Evolutionary conservation across 2,113 vertebrate genomes (phyloP), one percentile per base, ranked within the genome.

Genomic region (Heloderma charlesbogerti): DNA sequence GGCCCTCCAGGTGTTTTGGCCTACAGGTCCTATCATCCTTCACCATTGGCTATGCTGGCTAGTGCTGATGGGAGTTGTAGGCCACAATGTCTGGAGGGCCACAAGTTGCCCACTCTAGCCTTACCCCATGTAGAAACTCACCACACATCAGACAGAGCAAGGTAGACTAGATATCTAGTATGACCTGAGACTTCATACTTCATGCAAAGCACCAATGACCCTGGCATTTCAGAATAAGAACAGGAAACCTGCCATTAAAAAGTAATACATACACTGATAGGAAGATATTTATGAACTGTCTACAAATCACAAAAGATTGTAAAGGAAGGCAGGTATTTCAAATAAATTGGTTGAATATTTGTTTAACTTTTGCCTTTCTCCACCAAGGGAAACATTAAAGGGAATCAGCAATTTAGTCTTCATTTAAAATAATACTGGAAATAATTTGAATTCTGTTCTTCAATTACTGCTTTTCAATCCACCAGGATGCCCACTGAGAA

Each of bases 371-470:
- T 60, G 48, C 10, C 51, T 81, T 40, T 82, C 15, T 60, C 48
- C 69, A 31, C 25, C 43, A 15, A 60, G 67, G 48, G n/a, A 72
- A 54, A 5, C 63, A 51, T 71, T 54, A 71, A 69, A 89, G 31
- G 34, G 45, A 71, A 83, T 74, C 67, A 43, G 69, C n/a, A 60
- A 60, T 60, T 43, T 57, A 34, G 45, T 71, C 63, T 81, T 54
- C 31, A 82, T 82, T 81, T 51, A 57, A 71, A 57, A 83, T 57
- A 60, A n/a, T 48, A 34, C 48, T 31, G n/a, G 37, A 82, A 45
- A 37, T 82, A 8, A 72, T 89, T 82, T 72, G n/a, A 74, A 57
- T 89, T 83, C 79, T 89, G 79, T 71, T 81, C 60, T 80, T 57
- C 45, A 82, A 40, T 89, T 60, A 57, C 16, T 6, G 12, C 48